Base-by-base conservation (phyloP, 2,113 vertebrate genomes). In the Phrynocephalus versicolor region DNA sequence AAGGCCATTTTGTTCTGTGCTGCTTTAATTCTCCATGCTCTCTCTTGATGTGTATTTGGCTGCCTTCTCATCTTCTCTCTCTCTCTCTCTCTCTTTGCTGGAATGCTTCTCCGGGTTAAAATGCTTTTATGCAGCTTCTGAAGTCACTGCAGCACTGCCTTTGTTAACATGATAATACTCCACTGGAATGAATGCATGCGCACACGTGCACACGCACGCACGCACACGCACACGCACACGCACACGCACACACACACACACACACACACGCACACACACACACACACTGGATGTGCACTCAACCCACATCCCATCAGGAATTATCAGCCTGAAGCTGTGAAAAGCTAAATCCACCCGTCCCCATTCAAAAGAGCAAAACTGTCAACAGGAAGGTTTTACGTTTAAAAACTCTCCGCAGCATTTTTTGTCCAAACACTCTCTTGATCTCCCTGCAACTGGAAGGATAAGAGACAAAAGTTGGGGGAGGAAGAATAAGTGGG, bases 151-250 rank as follows among this genome's bases (percentile, higher is more conserved):
- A 91, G 89, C 64, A 87, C 64, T 74, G 75, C 3, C 90, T 92
- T 91, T 93, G 94, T 92, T 88, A 90, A 92, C 89, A 86, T 85
- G 88, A 94, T 92, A 93, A 6, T 93, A 92, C 86, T 85, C 87
- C 73, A 82, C n/a, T 21, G 90, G 88, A 90, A 89, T 87, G 81
- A 83, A 62, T n/a, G n/a, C n/a, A n/a, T n/a, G n/a, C n/a, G n/a
- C n/a, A n/a, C n/a, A n/a, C n/a, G n/a, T n/a, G n/a, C n/a, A n/a
- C n/a, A n/a, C n/a, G n/a, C n/a, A n/a, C n/a, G n/a, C n/a, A n/a
- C n/a, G n/a, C n/a, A n/a, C n/a, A n/a, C n/a, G n/a, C n/a, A n/a
- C n/a, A n/a, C n/a, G n/a, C n/a, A n/a, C n/a, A n/a, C n/a, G n/a
- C n/a, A n/a, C n/a, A n/a, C n/a, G n/a, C n/a, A n/a, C n/a, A n/a